Conservation (phyloP, 2,113 vertebrate genomes). For the Petrocephalus microphthalmus region DNA sequence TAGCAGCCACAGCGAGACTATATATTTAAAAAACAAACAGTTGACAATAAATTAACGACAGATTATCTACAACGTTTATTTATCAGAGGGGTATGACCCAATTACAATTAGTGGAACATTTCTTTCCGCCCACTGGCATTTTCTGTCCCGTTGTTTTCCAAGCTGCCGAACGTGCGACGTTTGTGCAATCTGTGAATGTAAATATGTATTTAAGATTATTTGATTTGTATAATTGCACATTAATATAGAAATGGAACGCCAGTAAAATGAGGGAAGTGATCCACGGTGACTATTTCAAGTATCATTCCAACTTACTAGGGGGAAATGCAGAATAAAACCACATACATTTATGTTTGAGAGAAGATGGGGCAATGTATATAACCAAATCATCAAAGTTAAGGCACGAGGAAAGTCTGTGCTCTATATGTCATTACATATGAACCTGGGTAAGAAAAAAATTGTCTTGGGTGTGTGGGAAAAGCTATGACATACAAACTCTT, state of each 20-base stretch:
- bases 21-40: not conserved
- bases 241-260: not conserved
- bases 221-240: not conserved
- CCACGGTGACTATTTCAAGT: not conserved
- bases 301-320: not conserved
- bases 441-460: not conserved
- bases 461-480: not conserved
- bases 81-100: not conserved
- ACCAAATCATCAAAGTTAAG: not conserved
- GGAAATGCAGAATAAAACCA: not conserved
- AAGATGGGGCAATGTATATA: not conserved
- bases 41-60: not conserved
- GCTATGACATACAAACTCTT: not conserved
- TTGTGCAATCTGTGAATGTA: not conserved
- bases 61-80: not conserved
- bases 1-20: not conserved
- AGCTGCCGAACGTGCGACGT: not conserved
- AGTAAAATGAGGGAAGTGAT: not conserved
- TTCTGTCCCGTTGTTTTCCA: not conserved
- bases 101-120: not conserved
- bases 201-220: not conserved
- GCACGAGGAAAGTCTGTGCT: not conserved
- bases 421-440: not conserved
- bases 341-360: not conserved
- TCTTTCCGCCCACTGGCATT: not conserved